Base-by-base conservation (phyloP, 2,113 vertebrate genomes). In the Procapra przewalskii region DNA sequence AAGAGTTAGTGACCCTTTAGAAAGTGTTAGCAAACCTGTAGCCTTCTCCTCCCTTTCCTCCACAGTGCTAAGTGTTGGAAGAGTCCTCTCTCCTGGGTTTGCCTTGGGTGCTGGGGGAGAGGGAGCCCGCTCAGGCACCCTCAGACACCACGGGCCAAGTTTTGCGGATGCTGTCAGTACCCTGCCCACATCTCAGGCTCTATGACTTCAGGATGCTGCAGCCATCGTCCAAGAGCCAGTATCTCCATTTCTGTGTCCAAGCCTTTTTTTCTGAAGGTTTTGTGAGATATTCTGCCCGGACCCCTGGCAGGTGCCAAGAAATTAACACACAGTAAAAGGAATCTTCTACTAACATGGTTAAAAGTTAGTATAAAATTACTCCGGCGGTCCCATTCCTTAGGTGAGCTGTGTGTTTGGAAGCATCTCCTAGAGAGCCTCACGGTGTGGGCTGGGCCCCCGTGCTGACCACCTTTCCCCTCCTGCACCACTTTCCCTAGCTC, bases 331-430 rank as follows among this genome's bases (percentile, higher is more conserved):
- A 77, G 21, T 71, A 19, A 62, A 88, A 91, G 25, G 55, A 71
- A 4, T 52, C 60, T 36, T 83, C 57, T 54, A 93, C 29, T 23
- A 40, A 21, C 36, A 43, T 2, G 4, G 7, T 54, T 48, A 27
- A 31, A 95, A 75, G 7, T 55, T 62, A 45, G 17, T 59, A 1
- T 40, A 19, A 93, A 87, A 87, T 52, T 40, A 40, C 23, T 54
- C 16, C 3, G 52, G 43, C 1, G 40, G 6, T 15, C 29, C 4
- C 1, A 0, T n/a, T 14, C 15, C 48, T 87, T n/a, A 57, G 36
- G 23, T 57, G 33, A 93, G 19, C 4, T 27, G 2, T 6, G 52
- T 21, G 55, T 60, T 75, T 90, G 25, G 57, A 4, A 67, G 33
- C n/a, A 29, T 71, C 71, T 62, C 54, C 60, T 19, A 62, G 82